These are phyloP conservation scores for Lasioglossum lativentre DNA, from an alignment of 2,888 invertebrate species.

Conservation along the genomic window DNA sequence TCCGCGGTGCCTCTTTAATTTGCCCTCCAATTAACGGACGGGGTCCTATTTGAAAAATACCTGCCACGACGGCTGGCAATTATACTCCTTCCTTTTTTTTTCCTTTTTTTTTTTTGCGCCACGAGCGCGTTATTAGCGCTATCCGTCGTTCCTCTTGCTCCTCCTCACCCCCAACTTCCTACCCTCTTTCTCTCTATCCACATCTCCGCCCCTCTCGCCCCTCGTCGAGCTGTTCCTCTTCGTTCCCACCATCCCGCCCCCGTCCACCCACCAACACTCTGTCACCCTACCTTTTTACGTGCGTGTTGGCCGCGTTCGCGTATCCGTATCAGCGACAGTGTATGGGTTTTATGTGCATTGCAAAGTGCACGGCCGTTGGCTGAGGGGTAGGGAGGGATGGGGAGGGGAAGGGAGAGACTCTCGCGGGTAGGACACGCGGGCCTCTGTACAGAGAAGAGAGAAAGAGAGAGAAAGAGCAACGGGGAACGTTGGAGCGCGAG, in stretches of 20 bases:
- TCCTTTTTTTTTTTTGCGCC: slow-evolving; percentile 64
- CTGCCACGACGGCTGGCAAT: slow-evolving; percentile 77
- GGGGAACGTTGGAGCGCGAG: not conserved
- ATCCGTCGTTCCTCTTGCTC: slow-evolving; percentile 71
- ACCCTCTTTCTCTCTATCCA: slow-evolving; percentile 31
- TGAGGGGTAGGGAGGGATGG: too few relatives aligned
- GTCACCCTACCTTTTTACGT: slow-evolving; percentile 49
- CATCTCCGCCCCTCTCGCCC: slow-evolving; percentile 15
- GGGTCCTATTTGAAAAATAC: slow-evolving; percentile 76
- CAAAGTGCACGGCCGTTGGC: slow-evolving; percentile 33
- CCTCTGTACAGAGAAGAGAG: slow-evolving; percentile 18
- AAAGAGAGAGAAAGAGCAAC: too few relatives aligned
- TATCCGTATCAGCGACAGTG: slow-evolving; percentile 53
- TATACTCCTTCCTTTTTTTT: slow-evolving; percentile 74
- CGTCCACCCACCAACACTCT: slow-evolving; percentile 33
- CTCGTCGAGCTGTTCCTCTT: slow-evolving; percentile 40
- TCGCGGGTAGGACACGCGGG: slow-evolving; percentile 20
- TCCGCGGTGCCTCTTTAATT: slow-evolving; percentile 78
- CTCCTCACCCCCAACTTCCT: slow-evolving; percentile 28
- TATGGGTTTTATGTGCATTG: slow-evolving; percentile 58
- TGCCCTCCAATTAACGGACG: slow-evolving; percentile 79
- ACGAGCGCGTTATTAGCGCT: slow-evolving; percentile 79
- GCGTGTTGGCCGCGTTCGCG: slow-evolving; percentile 50
- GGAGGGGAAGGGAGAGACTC: slow-evolving; percentile 3
- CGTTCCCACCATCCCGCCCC: slow-evolving; percentile 46